Percentiles rank a stretch among this genome's conserved stretches.
Evolutionary conservation across 30 jellyfish, hydroid and myxozoan species (phyloP).

Genomic region (Turritopsis dohrnii): DNA sequence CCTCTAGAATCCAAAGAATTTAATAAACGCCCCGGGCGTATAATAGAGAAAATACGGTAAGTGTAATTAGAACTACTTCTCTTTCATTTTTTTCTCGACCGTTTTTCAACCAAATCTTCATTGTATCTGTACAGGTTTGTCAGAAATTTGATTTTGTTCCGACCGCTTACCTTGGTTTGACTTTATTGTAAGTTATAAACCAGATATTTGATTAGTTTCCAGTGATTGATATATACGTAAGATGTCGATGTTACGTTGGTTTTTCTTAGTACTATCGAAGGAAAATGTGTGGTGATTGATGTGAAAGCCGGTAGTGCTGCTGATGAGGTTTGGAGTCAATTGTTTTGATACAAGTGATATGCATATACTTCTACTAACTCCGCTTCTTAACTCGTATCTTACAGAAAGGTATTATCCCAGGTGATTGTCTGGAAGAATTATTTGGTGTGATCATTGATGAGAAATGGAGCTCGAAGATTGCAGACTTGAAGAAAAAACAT

Average conservation of each 20-base stretch:
- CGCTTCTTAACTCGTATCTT: not conserved
- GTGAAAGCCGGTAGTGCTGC: slow-evolving; percentile 82
- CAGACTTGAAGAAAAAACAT: slow-evolving; percentile 55
- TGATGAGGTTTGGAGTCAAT: slow-evolving; percentile 49
- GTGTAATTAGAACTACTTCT: too few species aligned
- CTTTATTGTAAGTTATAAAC: slow-evolving; percentile 67
- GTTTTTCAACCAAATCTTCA: not conserved
- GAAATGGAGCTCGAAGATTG: slow-evolving; percentile 48
- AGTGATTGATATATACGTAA: too few species aligned
- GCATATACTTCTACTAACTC: not conserved
- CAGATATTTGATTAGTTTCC: too few species aligned
- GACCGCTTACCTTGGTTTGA: slow-evolving; percentile 61
- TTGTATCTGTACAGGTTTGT: slow-evolving; percentile 24
- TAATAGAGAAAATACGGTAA: too few species aligned
- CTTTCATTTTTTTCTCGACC: too few species aligned
- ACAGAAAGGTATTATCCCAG: slow-evolving; percentile 63
- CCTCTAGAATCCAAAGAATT: too few species aligned
- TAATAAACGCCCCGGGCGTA: too few species aligned
- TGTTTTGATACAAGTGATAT: not conserved
- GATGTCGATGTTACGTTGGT: not conserved
- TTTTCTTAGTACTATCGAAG: slow-evolving; percentile 40
- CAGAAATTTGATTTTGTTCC: slow-evolving; percentile 62
- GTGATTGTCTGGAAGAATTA: slow-evolving; percentile 87
- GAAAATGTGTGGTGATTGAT: slow-evolving; percentile 61
- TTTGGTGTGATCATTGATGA: slow-evolving; percentile 66